These are phyloP conservation scores for Zeuzera pyrina DNA, from an alignment of 2,888 invertebrate species.

Conservation along the genomic window DNA sequence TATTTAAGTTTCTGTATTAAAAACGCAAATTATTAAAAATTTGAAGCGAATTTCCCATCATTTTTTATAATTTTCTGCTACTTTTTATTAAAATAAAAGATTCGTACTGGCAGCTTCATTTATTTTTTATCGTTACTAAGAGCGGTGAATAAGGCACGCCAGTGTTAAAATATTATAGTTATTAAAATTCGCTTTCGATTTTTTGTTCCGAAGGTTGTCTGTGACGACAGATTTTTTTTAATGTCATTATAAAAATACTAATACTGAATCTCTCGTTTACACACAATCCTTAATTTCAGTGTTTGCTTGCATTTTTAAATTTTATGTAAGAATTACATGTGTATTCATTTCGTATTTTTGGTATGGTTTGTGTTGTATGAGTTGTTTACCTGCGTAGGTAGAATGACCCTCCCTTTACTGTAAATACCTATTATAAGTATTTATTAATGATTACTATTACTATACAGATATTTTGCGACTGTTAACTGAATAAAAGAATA, in stretches of 20 bases:
- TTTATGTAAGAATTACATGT: constrained; percentile 19
- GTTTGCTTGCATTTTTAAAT: constrained; percentile 28
- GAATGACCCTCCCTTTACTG: constrained; percentile 58
- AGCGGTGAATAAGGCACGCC: too few relatives aligned
- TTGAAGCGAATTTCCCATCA: constrained; percentile 18
- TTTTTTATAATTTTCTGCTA: constrained; percentile 26
- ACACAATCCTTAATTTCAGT: constrained; percentile 5
- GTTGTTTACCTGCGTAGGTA: constrained; percentile 67
- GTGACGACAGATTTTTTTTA: too few relatives aligned
- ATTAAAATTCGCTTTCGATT: too few relatives aligned
- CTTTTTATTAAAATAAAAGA: constrained; percentile 31
- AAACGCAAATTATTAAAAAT: constrained; percentile 27
- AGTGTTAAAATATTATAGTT: too few relatives aligned
- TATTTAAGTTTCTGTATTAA: constrained; percentile 34
- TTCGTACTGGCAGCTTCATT: too few relatives aligned
- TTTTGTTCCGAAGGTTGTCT: too few relatives aligned
- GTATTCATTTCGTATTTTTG: constrained; percentile 34
- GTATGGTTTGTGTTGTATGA: constrained; percentile 64
- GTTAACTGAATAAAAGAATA: constrained; percentile 64
- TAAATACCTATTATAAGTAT: constrained; percentile 68
- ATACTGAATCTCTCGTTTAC: too few relatives aligned
- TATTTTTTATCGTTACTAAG: too few relatives aligned
- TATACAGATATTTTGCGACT: constrained; percentile 67
- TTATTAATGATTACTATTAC: constrained; percentile 55
- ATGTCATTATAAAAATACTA: too few relatives aligned